phyloP scores from a whole-genome alignment of 2,113 vertebrate genomes.

The Monopterus albus region DNA sequence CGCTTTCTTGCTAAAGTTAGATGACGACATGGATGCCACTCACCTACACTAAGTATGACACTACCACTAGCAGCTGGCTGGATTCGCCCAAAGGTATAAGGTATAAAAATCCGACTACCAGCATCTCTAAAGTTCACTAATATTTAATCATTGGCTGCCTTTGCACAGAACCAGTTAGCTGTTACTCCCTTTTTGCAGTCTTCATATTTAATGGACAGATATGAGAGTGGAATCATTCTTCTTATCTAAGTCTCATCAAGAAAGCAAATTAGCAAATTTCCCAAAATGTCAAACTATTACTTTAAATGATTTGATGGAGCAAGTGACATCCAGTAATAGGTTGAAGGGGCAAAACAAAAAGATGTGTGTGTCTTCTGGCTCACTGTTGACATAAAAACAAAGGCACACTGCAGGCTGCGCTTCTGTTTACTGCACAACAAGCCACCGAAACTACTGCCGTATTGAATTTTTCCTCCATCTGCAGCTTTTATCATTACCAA shows the following conservation, averaged over 20 bases:
- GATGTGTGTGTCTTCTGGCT: neutral
- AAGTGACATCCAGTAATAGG: constrained; percentile 22
- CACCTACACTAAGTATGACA: too few relatives aligned
- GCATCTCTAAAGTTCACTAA: neutral
- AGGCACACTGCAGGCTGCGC: constrained; percentile 59
- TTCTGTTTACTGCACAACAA: constrained; percentile 79
- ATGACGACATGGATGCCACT: too few relatives aligned
- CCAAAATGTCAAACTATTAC: neutral
- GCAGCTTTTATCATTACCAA: constrained; percentile 45
- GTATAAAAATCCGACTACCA: neutral
- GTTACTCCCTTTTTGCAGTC: too few relatives aligned
- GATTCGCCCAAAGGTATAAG: neutral
- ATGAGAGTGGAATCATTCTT: neutral
- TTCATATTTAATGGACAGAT: neutral
- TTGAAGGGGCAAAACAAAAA: constrained; percentile 37
- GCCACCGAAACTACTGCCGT: constrained; percentile 29
- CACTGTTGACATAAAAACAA: constrained; percentile 80
- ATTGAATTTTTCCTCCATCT: constrained; percentile 45
- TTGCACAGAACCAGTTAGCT: neutral
- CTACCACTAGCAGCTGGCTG: neutral
- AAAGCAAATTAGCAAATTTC: neutral
- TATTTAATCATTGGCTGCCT: neutral
- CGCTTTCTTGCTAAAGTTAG: too few relatives aligned
- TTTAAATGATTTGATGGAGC: constrained; percentile 12
- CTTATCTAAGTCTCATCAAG: neutral